phyloP scores from a whole-genome alignment of 2,113 vertebrate species.

The Bos javanicus region DNA sequence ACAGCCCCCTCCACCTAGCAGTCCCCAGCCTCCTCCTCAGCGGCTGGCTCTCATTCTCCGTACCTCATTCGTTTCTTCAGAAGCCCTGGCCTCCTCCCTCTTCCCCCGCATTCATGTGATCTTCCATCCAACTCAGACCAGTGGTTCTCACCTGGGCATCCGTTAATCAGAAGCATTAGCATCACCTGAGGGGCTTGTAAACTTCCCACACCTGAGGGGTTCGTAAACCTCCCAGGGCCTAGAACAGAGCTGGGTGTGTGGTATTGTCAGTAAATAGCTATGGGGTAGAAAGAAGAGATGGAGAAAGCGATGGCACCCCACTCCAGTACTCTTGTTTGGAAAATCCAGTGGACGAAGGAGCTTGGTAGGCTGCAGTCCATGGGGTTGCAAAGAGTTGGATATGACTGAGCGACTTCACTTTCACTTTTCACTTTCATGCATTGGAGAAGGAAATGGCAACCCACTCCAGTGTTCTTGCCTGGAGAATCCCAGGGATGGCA shows the following conservation, averaged over 20 bases:
- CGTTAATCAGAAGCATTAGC: not conserved
- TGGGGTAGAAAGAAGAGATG: not conserved
- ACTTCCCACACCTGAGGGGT: not conserved
- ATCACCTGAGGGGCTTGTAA: not conserved
- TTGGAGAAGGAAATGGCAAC: no score
- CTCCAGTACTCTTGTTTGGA: no score
- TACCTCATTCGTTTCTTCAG: not conserved
- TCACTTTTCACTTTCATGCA: no score
- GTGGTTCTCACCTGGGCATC: not conserved
- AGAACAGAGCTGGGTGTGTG: not conserved
- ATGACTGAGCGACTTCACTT: no score
- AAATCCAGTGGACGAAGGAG: no score
- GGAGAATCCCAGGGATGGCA: no score
- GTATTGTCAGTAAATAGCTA: not conserved
- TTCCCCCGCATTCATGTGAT: not conserved
- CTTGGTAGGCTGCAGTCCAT: no score
- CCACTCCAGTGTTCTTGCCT: no score
- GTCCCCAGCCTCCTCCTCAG: no score
- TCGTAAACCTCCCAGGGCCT: not conserved
- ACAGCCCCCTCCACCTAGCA: not conserved
- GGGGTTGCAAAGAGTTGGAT: no score
- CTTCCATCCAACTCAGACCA: not conserved
- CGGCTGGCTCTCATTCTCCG: not conserved
- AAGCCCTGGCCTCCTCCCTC: no score
- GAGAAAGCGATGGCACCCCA: no score